These are phyloP conservation scores for Tragelaphus scriptus DNA, from an alignment of 2,113 vertebrate species.

Conservation along the genomic window DNA sequence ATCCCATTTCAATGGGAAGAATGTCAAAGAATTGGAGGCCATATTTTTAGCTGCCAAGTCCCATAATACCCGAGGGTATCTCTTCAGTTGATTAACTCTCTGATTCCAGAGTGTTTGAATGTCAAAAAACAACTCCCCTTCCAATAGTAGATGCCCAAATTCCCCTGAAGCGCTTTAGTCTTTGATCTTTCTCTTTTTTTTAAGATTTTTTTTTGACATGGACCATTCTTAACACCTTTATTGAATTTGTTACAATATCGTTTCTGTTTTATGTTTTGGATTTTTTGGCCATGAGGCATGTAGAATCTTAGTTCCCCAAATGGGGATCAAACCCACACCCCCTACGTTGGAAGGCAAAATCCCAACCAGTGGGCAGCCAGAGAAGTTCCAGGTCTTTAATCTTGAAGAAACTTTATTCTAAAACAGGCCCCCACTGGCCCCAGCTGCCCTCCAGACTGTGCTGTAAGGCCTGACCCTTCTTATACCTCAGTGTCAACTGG, in stretches of 20 bases:
- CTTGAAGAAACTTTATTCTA: background rate
- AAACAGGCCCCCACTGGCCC: background rate
- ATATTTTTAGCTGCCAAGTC: background rate
- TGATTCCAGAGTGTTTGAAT: background rate
- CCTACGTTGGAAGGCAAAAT: background rate
- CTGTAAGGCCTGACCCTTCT: too few relatives aligned
- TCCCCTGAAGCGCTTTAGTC: background rate
- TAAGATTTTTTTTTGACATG: background rate
- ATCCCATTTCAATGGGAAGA: background rate
- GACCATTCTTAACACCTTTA: background rate
- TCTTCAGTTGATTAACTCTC: background rate
- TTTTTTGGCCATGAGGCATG: background rate
- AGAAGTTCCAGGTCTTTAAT: background rate
- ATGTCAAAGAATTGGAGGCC: background rate
- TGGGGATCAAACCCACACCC: background rate
- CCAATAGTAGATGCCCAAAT: background rate
- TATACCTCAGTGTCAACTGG: accelerated
- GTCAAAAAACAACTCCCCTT: background rate
- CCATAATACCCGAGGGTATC: background rate
- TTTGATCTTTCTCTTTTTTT: background rate
- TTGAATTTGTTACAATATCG: background rate
- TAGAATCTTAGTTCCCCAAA: background rate
- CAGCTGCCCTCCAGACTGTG: background rate
- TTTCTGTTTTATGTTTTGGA: background rate
- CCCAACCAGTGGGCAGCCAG: background rate